These are phyloP conservation scores for Diuraphis noxia DNA, from an alignment of 1,140 invertebrate genomes.

Conservation along the genomic window DNA sequence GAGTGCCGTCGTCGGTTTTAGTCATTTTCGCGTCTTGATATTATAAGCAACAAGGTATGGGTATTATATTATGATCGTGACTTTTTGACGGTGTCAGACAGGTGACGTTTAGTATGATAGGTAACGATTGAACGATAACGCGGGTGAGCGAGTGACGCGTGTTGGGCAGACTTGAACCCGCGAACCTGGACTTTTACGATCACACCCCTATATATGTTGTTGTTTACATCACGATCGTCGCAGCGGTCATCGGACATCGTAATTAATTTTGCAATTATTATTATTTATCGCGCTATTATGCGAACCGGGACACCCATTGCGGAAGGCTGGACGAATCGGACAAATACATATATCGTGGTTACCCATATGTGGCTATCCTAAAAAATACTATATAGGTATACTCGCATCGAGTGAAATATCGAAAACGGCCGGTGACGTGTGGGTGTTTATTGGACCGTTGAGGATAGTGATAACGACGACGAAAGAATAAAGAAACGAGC, in stretches of 20 bases:
- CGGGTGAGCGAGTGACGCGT: no score
- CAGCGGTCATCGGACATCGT: neutral
- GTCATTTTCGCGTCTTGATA: neutral
- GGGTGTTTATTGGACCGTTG: slow-evolving; percentile 22
- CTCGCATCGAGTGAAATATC: neutral
- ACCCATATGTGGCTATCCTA: no score
- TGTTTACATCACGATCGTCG: neutral
- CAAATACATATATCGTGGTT: no score
- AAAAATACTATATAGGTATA: no score
- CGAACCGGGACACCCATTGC: no score
- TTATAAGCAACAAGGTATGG: neutral
- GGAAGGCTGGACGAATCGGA: neutral
- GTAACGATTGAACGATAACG: no score
- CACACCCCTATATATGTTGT: no score
- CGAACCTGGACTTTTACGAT: no score
- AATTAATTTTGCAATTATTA: neutral
- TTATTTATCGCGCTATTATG: neutral
- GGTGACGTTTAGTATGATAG: no score
- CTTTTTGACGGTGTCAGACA: no score
- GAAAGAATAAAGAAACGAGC: neutral
- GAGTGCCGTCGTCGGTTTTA: neutral
- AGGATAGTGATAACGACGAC: neutral
- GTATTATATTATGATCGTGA: no score
- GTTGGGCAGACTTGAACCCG: no score
- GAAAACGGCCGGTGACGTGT: neutral